These are phyloP conservation scores for Aurelia sp. DNA, from an alignment of 30 jellyfish, hydroid and myxozoan genomes.

Conservation along the genomic window DNA sequence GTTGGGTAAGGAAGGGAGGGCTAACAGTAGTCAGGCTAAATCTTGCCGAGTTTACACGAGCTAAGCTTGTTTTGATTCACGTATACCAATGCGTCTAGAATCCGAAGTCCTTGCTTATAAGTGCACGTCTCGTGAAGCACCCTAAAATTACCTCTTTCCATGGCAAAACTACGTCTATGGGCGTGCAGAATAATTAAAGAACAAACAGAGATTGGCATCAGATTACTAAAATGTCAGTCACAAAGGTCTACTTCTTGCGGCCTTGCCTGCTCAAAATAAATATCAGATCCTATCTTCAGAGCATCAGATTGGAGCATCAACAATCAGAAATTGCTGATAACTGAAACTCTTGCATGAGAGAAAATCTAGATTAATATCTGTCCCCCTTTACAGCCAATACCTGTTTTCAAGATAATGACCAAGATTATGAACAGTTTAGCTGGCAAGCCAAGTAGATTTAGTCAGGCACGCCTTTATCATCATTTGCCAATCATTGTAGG, in stretches of 20 bases:
- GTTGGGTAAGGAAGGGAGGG: too few relatives aligned
- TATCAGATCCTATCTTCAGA: background rate
- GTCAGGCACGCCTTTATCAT: conserved; percentile 61
- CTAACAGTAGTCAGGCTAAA: too few relatives aligned
- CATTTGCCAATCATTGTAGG: conserved; percentile 50
- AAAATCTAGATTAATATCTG: conserved; percentile 23
- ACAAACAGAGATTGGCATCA: conserved; percentile 26
- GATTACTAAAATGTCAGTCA: conserved; percentile 56
- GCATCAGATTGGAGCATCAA: background rate
- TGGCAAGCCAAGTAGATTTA: conserved; percentile 6
- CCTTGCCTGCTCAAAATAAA: background rate
- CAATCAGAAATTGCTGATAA: background rate
- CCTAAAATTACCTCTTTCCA: too few relatives aligned
- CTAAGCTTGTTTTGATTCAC: too few relatives aligned
- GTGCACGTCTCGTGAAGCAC: too few relatives aligned
- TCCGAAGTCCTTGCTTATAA: too few relatives aligned
- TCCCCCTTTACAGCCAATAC: conserved; percentile 86
- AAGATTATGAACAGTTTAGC: conserved; percentile 70
- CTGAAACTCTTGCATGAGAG: background rate
- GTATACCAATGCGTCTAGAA: too few relatives aligned
- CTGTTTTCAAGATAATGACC: conserved; percentile 79
- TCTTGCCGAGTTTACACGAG: too few relatives aligned
- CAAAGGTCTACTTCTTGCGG: background rate
- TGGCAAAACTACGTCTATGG: too few relatives aligned
- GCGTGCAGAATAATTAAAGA: too few relatives aligned